These are phyloP conservation scores for Nothobranchius kuhntae DNA, from an alignment of 2,113 vertebrate species.

Conservation along the genomic window DNA sequence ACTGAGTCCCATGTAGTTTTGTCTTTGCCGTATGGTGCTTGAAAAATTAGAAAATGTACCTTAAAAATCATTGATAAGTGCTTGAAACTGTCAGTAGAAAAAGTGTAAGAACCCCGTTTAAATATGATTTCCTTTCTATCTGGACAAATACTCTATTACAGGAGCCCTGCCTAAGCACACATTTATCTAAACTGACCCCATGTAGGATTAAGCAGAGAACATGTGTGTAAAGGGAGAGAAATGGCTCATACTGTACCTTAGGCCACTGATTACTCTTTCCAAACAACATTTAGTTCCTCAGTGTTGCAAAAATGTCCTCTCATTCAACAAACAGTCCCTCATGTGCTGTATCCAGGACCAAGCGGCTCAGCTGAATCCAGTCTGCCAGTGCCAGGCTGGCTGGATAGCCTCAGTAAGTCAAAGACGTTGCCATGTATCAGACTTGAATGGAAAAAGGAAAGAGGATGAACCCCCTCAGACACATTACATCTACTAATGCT, in stretches of 20 bases:
- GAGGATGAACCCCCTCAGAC: conserved; percentile 43
- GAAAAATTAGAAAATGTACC: too few species aligned
- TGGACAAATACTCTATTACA: conserved; percentile 1
- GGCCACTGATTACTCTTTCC: conserved; percentile 60
- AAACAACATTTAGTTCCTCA: conserved; percentile 49
- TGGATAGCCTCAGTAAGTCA: conserved; percentile 43
- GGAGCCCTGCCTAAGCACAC: not conserved
- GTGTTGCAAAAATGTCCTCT: conserved; percentile 44
- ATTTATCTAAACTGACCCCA: conserved; percentile 12
- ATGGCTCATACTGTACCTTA: conserved; percentile 69
- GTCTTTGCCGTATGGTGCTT: too few species aligned
- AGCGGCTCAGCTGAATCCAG: conserved; percentile 37
- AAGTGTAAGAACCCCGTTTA: too few species aligned
- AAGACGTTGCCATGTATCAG: conserved; percentile 54
- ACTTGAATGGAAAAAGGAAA: conserved; percentile 54
- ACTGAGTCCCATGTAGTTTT: too few species aligned
- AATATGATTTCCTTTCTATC: not conserved
- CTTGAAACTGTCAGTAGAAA: too few species aligned
- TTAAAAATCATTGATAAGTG: too few species aligned
- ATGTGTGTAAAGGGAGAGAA: conserved; percentile 20
- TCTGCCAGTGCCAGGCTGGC: conserved; percentile 26
- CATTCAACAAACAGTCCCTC: conserved; percentile 44
- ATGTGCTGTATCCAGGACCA: conserved; percentile 36
- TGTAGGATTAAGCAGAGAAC: conserved; percentile 10
- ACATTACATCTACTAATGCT: conserved; percentile 44